Base-by-base conservation (phyloP, 2,888 invertebrate genomes). In the Buathra laborator region DNA sequence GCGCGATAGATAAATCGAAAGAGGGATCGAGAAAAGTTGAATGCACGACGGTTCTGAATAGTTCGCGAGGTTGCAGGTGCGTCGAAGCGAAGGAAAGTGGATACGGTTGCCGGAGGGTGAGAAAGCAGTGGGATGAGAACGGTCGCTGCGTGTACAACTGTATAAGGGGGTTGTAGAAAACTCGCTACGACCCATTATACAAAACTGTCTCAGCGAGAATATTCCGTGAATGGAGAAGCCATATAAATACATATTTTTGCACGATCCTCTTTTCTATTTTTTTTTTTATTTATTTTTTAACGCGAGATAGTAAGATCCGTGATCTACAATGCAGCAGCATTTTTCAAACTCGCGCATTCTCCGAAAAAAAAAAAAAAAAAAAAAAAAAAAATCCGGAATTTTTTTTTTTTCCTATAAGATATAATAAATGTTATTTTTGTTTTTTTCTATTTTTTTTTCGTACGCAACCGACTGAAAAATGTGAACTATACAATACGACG, bases 11-110 rank as follows among this genome's bases (percentile, higher is more conserved):
- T 62, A 62, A 37, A 62, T 62, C 62, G 32, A 62, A n/a, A 51
- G 14, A 10, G 62, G 32, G 12, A 66, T 43, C 16, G 43, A 64
- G 37, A 43, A 43, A 66, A n/a, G 37, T 16, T 64, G 70, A 64
- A 75, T 51, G 67, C 43, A 62, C 19, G 16, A 43, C 29, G 66
- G 16, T 37, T 62, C 66, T 19, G 64, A 37, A 29, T 24, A 29
- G 48, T 14, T 43, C 67, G 59, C 66, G 48, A 19, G 67, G 46
- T 16, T 64, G 51, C 71, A 56, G 32, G 48, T 53, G 71, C 51
- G 53, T 43, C 32, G 66, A 7, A 51, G 74, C 37, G 66, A 80
- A 74, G 80, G 62, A 51, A 75, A 67, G 74, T 16, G 56, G 77
- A 72, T 72, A 64, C 62, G 53, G 29, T 56, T 19, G 59, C 37